Evolutionary conservation across 2,797 vertebrate genomes (phyloP).

Genomic region (Hyperoplus lanceolatus): DNA sequence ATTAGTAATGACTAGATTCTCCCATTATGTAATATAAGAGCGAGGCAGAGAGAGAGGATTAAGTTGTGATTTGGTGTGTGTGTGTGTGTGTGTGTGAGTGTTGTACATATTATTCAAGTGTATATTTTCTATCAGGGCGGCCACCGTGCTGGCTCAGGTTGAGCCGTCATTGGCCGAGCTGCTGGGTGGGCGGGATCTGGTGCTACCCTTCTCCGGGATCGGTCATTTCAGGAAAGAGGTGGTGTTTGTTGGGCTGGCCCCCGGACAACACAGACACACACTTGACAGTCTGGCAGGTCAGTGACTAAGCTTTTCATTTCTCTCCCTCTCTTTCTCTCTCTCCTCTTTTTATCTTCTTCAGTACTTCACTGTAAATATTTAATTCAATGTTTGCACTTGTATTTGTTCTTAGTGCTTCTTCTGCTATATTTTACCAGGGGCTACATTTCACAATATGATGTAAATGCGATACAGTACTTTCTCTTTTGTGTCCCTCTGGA

Average conservation of each 20-base stretch:
- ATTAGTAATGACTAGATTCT: conserved; percentile 70
- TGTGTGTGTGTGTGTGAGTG: conserved; percentile 28
- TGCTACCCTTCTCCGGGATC: conserved; percentile 91
- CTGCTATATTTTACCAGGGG: background rate
- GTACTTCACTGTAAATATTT: background rate
- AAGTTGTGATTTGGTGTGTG: conserved; percentile 46
- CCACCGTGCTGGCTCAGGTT: conserved; percentile 86
- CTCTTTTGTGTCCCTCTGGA: conserved; percentile 8
- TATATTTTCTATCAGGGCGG: conserved; percentile 83
- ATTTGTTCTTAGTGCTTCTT: background rate
- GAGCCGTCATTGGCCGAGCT: conserved; percentile 86
- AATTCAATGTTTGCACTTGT: background rate
- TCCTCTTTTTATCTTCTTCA: background rate
- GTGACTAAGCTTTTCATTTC: conserved; percentile 20
- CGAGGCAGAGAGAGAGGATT: conserved; percentile 65
- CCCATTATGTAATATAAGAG: conserved; percentile 71
- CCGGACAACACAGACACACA: conserved; percentile 83
- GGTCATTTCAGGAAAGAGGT: conserved; percentile 93
- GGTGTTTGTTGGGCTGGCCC: conserved; percentile 90
- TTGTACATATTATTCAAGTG: conserved; percentile 41
- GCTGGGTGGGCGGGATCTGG: conserved; percentile 87
- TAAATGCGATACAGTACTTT: conserved; percentile 21
- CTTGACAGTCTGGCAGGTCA: conserved; percentile 93
- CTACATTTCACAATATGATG: conserved; percentile 8
- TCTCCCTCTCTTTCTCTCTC: background rate